Evolutionary conservation across 2,888 invertebrate genomes (phyloP).

Genomic region (Sepioteuthis lessoniana): DNA sequence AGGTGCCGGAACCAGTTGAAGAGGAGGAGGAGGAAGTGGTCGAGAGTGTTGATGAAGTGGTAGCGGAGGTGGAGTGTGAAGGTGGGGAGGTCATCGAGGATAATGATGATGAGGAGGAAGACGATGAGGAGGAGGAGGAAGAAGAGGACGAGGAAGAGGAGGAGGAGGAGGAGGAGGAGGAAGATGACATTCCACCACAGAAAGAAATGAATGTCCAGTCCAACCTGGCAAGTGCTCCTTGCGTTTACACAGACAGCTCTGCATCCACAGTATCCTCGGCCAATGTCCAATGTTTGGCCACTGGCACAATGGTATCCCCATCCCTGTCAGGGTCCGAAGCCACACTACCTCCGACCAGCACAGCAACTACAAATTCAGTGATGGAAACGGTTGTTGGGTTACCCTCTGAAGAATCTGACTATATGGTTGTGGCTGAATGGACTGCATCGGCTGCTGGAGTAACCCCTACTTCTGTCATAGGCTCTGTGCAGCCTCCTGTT

Average conservation of each 20-base stretch:
- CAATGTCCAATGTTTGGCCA: neutral
- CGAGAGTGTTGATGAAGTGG: constrained; percentile 49
- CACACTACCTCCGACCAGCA: neutral
- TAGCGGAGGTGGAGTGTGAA: constrained; percentile 48
- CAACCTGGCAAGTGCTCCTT: constrained; percentile 7
- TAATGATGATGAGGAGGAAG: constrained; percentile 40
- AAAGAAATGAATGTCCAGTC: neutral
- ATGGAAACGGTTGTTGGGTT: constrained; percentile 47
- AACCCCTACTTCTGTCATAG: neutral
- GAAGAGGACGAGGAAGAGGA: constrained; percentile 49
- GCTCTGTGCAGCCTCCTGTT: constrained; percentile 34
- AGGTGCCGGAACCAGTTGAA: constrained; percentile 49
- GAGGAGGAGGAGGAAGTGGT: constrained; percentile 44
- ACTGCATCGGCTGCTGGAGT: constrained; percentile 47
- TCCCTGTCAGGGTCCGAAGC: neutral
- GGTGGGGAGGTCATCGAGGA: constrained; percentile 47
- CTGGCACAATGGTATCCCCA: constrained; percentile 33
- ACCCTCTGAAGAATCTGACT: constrained; percentile 58
- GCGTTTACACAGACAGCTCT: neutral
- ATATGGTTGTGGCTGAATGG: constrained; percentile 71
- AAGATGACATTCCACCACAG: neutral
- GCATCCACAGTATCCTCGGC: neutral
- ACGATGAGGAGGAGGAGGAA: constrained; percentile 51
- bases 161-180: constrained; percentile 48
- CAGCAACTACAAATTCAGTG: constrained; percentile 50